These are phyloP conservation scores for Chaetops frenatus DNA, from an alignment of 2,113 vertebrate genomes.

Conservation along the genomic window DNA sequence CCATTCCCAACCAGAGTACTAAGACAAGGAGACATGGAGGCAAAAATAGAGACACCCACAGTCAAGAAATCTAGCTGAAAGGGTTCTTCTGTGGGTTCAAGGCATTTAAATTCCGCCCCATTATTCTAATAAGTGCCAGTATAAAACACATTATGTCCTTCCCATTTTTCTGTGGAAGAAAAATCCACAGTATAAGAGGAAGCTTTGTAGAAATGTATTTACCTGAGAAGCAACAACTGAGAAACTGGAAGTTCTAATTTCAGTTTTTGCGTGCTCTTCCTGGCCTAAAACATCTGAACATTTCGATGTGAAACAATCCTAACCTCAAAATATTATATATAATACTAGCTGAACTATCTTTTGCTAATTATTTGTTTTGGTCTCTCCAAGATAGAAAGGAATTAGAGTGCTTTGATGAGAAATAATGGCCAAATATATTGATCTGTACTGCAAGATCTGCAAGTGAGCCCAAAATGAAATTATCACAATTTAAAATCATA, in stretches of 20 bases:
- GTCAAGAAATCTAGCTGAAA: neutral
- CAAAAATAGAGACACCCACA: neutral
- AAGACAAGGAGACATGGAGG: neutral
- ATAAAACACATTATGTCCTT: neutral
- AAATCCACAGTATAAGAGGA: neutral
- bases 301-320: neutral
- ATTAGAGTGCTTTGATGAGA: constrained; percentile 65
- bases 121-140: neutral
- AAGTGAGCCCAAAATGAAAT: constrained; percentile 51
- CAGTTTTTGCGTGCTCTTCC: neutral
- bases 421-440: constrained; percentile 50
- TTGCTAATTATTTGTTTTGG: constrained; percentile 44
- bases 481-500: constrained; percentile 58
- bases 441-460: constrained; percentile 9
- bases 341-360: neutral
- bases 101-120: neutral
- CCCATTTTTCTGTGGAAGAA: neutral
- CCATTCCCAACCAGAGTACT: neutral
- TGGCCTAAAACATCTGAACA: neutral
- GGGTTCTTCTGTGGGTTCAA: neutral
- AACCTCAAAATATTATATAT: constrained; percentile 42
- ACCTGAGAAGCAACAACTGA: neutral
- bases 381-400: constrained; percentile 39
- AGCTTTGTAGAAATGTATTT: neutral
- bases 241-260: neutral